phyloP scores from a whole-genome alignment of 2,113 vertebrate species.

The Redunca redunca region DNA sequence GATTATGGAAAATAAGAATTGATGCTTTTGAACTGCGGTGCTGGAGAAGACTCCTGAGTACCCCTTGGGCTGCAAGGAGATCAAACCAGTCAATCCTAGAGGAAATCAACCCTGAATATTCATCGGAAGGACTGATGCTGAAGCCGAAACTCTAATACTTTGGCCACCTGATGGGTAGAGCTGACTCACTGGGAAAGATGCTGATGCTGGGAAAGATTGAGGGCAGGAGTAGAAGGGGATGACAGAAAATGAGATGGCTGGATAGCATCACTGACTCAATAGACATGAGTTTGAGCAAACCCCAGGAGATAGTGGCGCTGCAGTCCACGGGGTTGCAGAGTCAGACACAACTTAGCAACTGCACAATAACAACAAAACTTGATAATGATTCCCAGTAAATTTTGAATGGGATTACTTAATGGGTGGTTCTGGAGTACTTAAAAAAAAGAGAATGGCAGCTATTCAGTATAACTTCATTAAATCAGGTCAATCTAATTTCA shows the following conservation, averaged over 20 bases:
- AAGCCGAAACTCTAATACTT: not conserved
- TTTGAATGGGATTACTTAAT: not conserved
- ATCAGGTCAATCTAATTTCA: not conserved
- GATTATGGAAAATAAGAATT: not conserved
- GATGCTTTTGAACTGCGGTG: not conserved
- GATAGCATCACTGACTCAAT: not conserved
- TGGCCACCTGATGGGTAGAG: not conserved
- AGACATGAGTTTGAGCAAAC: not conserved
- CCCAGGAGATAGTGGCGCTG: not conserved
- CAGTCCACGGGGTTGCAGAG: not conserved
- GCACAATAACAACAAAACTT: not conserved
- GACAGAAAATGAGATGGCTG: not conserved
- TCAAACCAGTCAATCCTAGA: not conserved
- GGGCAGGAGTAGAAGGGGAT: not conserved
- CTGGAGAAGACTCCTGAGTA: not conserved
- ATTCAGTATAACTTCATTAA: not conserved
- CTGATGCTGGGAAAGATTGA: not conserved
- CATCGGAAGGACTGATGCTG: not conserved
- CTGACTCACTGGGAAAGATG: not conserved
- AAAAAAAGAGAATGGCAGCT: not conserved
- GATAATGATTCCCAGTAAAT: not conserved
- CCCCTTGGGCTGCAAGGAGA: not conserved
- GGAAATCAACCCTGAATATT: not conserved
- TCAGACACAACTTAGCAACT: not conserved
- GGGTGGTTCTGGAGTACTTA: not conserved